A percentile compares a stretch with the other conserved stretches of the same genome.
Conservation (phyloP, 1,140 invertebrate genomes). For the Brachionus koreanus region DNA sequence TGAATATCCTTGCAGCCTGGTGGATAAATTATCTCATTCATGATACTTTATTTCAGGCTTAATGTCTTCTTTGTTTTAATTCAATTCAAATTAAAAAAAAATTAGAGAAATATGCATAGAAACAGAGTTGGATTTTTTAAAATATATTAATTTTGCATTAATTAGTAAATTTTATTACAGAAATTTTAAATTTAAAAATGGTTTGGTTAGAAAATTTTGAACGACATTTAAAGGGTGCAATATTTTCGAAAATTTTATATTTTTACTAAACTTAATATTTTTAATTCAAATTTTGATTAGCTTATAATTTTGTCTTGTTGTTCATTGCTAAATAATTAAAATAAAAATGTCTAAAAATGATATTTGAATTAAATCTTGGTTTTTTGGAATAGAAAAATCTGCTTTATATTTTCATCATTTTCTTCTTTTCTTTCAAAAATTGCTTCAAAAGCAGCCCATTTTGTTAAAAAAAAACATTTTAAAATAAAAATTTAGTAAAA, state of each 20-base stretch:
- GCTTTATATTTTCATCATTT: no score
- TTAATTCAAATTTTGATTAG: not conserved
- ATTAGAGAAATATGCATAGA: not conserved
- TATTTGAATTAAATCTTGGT: no score
- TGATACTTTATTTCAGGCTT: not conserved
- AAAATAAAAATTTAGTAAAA: no score
- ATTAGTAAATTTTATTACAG: not conserved
- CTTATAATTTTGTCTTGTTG: not conserved
- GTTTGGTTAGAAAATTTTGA: not conserved
- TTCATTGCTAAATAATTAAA: no score
- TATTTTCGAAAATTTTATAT: no score
- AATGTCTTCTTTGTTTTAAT: not conserved
- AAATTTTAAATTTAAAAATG: not conserved
- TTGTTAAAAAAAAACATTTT: no score
- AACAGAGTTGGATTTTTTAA: not conserved
- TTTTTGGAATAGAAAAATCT: no score
- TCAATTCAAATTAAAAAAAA: not conserved
- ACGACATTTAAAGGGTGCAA: no score
- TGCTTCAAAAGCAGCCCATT: no score
- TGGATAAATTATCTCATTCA: constrained; percentile 56
- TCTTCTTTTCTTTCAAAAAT: no score
- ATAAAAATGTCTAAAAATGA: no score
- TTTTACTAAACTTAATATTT: no score
- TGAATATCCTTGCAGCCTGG: constrained; percentile 64
- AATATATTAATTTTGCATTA: constrained; percentile 14